Conservation (phyloP, 1,140 invertebrate genomes). For the Drepana arcuata region DNA sequence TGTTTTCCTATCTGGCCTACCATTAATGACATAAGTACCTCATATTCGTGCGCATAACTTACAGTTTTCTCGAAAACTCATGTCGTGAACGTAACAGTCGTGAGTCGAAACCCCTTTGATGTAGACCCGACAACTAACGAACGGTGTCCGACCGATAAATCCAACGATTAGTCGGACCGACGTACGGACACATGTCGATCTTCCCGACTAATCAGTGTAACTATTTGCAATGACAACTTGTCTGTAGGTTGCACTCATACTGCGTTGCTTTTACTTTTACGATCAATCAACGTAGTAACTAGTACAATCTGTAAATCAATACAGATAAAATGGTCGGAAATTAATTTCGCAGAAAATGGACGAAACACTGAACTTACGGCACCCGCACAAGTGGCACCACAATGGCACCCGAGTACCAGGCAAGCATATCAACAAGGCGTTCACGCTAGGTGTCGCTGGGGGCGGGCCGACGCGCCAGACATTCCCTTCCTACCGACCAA, state of each 20-base stretch:
- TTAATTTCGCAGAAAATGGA: not conserved
- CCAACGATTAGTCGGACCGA: slow-evolving; percentile 38
- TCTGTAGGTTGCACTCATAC: not conserved
- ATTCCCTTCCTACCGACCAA: slow-evolving; percentile 54
- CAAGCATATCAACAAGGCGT: slow-evolving; percentile 55
- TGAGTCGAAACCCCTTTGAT: slow-evolving; percentile 52
- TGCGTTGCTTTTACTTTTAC: not conserved
- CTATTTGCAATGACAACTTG: slow-evolving; percentile 22
- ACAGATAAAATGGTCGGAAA: not conserved
- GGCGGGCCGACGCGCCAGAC: slow-evolving; percentile 55
- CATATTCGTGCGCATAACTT: slow-evolving; percentile 49
- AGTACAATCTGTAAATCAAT: not conserved
- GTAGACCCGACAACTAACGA: slow-evolving; percentile 41
- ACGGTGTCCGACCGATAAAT: slow-evolving; percentile 42
- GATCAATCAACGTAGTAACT: not conserved
- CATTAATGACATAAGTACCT: slow-evolving; percentile 10
- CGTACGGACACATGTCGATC: slow-evolving; percentile 38
- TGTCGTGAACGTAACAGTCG: slow-evolving; percentile 45
- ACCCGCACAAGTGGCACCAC: slow-evolving; percentile 23
- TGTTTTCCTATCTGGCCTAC: not conserved
- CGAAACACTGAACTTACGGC: slow-evolving; percentile 11
- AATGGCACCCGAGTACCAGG: slow-evolving; percentile 50
- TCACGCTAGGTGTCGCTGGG: slow-evolving; percentile 44
- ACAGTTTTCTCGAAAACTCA: slow-evolving; percentile 49
- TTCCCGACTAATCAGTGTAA: slow-evolving; percentile 29